Percentiles rank a stretch among this genome's conserved stretches.
Evolutionary conservation across 2,113 vertebrate genomes (phyloP).

Genomic region (Callorhinus ursinus): DNA sequence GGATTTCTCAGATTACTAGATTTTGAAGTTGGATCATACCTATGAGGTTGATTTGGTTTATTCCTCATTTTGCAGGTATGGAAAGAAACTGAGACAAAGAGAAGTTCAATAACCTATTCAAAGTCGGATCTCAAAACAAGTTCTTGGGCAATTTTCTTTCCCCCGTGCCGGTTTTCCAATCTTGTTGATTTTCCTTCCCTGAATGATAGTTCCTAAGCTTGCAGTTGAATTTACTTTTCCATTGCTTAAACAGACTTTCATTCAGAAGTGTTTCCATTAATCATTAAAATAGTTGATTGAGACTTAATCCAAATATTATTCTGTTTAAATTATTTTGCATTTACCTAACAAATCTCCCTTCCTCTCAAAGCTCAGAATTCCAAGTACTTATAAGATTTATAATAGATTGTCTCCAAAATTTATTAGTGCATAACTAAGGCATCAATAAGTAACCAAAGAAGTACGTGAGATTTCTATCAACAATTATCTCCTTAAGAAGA

Average conservation of each 20-base stretch:
- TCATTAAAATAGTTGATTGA: constrained; percentile 53
- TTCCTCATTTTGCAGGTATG: constrained; percentile 1
- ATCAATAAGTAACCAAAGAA: background rate
- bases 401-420: background rate
- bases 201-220: background rate
- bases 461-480: background rate
- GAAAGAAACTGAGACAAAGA: background rate
- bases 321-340: constrained; percentile 55
- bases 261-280: constrained; percentile 59
- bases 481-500: background rate
- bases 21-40: background rate
- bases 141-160: background rate
- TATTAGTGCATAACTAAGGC: constrained; percentile 17
- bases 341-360: constrained; percentile 47
- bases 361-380: background rate
- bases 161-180: background rate
- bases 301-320: constrained; percentile 20
- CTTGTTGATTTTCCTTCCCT: constrained; percentile 28
- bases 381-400: constrained; percentile 24
- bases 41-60: background rate
- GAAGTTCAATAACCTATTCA: background rate
- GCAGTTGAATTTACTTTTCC: constrained; percentile 36
- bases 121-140: constrained; percentile 27
- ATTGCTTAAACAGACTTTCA: constrained; percentile 57
- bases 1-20: constrained; percentile 34